These are phyloP conservation scores for Metalampra italica DNA, from an alignment of 2,888 invertebrate genomes.

Conservation along the genomic window DNA sequence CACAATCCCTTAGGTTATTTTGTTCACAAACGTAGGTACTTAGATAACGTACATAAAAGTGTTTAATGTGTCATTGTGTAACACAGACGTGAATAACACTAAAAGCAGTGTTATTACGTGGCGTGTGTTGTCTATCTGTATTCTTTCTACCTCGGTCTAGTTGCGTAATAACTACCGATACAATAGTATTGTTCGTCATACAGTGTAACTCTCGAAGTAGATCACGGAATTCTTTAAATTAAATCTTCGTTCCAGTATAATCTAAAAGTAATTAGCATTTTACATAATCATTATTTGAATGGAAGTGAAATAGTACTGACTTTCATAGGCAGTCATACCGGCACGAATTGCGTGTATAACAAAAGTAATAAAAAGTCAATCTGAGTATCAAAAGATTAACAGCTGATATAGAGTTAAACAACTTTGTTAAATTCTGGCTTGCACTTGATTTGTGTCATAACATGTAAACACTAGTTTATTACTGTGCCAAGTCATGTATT, in stretches of 20 bases:
- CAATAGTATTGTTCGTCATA: conserved; percentile 5
- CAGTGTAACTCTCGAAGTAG: conserved; percentile 7
- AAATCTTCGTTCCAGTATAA: conserved; percentile 4
- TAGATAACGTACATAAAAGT: conserved; percentile 63
- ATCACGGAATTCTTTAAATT: conserved; percentile 9
- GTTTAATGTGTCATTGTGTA: conserved; percentile 53
- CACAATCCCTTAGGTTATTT: conserved; percentile 39
- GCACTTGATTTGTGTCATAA: too few species aligned
- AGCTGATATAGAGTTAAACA: too few species aligned
- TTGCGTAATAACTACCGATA: conserved; percentile 1
- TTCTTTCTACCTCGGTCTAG: conserved; percentile 22
- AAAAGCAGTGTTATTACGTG: conserved; percentile 41
- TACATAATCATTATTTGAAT: not conserved
- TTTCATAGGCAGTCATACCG: not conserved
- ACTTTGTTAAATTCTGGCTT: too few species aligned
- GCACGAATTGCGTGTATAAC: not conserved
- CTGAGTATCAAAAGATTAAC: not conserved
- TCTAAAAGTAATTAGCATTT: conserved; percentile 1
- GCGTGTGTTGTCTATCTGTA: conserved; percentile 33
- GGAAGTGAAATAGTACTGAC: not conserved
- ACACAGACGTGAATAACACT: conserved; percentile 38
- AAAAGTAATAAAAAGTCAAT: not conserved
- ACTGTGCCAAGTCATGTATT: too few species aligned
- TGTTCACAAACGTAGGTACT: conserved; percentile 47
- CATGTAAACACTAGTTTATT: too few species aligned